phyloP scores from a whole-genome alignment of 2,888 invertebrate species.

The Hermaeophaga mercurialis region DNA sequence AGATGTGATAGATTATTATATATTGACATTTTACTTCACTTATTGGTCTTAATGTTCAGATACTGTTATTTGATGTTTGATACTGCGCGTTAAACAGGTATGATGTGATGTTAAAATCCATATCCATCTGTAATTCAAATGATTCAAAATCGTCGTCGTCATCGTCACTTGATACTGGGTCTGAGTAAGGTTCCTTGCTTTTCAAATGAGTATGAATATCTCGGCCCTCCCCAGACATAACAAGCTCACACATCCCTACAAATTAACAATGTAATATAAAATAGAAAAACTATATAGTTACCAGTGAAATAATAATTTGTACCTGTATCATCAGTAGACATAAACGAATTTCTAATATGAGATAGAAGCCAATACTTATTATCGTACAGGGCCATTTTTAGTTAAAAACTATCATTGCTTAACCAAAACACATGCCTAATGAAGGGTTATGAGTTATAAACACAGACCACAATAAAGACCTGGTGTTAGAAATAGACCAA shows the following conservation, averaged over 20 bases:
- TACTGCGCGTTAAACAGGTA: no score
- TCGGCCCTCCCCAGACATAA: conserved; percentile 84
- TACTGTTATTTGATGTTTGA: no score
- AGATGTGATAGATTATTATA: no score
- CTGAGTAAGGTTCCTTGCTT: conserved; percentile 70
- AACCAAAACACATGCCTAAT: conserved; percentile 6
- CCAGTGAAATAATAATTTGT: conserved; percentile 12
- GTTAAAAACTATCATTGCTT: neutral
- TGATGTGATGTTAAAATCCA: conserved; percentile 67
- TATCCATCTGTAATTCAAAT: conserved; percentile 77
- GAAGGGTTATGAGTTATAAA: no score
- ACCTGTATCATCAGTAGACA: conserved; percentile 90
- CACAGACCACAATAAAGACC: no score
- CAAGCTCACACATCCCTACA: conserved; percentile 85
- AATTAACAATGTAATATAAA: conserved; percentile 20
- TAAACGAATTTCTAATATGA: conserved; percentile 92
- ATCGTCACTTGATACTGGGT: conserved; percentile 77
- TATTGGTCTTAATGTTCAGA: no score
- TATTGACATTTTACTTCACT: no score
- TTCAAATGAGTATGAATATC: conserved; percentile 58
- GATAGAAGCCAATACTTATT: conserved; percentile 91
- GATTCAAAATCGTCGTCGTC: conserved; percentile 69
- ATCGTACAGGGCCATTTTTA: conserved; percentile 88
- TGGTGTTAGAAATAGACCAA: no score
- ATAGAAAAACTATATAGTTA: neutral